phyloP scores from a whole-genome alignment of 2,797 vertebrate genomes.

The Arrhamphus sclerolepis region DNA sequence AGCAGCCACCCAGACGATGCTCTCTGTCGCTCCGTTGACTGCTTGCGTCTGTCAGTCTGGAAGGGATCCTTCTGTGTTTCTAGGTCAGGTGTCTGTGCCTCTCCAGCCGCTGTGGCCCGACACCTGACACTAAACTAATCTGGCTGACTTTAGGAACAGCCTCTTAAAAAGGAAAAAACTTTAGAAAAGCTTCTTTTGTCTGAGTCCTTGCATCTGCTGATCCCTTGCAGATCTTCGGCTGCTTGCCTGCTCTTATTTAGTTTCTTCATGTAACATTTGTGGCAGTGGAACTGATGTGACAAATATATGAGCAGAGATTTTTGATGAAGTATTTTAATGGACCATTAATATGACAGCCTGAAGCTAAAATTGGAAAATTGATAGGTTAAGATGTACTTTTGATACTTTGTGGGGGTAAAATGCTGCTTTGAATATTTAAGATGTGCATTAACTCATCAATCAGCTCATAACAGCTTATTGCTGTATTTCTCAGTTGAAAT shows the following conservation, averaged over 20 bases:
- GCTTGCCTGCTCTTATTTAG: constrained; percentile 27
- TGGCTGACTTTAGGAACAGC: constrained; percentile 70
- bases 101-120: constrained; percentile 64
- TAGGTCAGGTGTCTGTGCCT: constrained; percentile 70
- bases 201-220: constrained; percentile 62
- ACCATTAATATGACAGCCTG: too few species aligned
- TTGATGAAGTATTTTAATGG: too few species aligned
- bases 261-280: constrained; percentile 25
- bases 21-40: constrained; percentile 19
- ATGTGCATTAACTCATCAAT: too few species aligned
- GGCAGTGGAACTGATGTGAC: constrained; percentile 6
- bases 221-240: constrained; percentile 56
- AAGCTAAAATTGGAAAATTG: too few species aligned
- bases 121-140: constrained; percentile 79
- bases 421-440: too few species aligned
- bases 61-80: constrained; percentile 40
- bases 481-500: neutral
- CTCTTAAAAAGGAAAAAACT: constrained; percentile 71
- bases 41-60: constrained; percentile 39
- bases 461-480: neutral
- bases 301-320: too few species aligned
- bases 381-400: too few species aligned
- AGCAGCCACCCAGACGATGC: constrained; percentile 57
- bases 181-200: constrained; percentile 74
- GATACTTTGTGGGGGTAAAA: too few species aligned